phyloP scores from a whole-genome alignment of 2,888 invertebrate genomes.

The Xestia ashworthii region DNA sequence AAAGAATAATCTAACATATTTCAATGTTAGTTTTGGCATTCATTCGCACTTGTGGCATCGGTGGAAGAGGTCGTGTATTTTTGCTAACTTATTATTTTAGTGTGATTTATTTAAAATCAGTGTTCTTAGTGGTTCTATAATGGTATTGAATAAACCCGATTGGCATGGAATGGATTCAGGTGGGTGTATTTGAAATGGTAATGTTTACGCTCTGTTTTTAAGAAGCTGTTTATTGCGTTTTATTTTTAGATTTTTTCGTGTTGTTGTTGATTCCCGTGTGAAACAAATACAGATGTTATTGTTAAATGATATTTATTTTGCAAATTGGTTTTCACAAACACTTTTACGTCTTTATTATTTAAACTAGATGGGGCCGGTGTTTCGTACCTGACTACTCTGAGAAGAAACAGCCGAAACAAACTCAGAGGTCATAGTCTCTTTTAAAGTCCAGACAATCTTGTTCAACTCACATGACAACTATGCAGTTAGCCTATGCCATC shows the following conservation, averaged over 20 bases:
- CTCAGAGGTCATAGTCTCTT: too few species aligned
- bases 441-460: too few species aligned
- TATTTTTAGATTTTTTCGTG: slow-evolving; percentile 21
- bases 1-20: not conserved
- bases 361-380: too few species aligned
- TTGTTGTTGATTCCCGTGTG: not conserved
- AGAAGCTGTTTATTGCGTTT: not conserved
- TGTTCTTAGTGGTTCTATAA: not conserved
- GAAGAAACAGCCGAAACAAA: too few species aligned
- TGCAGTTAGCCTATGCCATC: too few species aligned
- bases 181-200: slow-evolving; percentile 2
- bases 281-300: not conserved
- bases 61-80: not conserved
- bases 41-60: not conserved
- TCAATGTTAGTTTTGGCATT: slow-evolving; percentile 2
- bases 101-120: not conserved
- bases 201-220: not conserved
- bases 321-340: too few species aligned
- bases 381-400: too few species aligned
- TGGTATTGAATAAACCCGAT: slow-evolving; percentile 8
- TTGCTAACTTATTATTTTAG: not conserved
- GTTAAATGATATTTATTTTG: too few species aligned
- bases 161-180: slow-evolving; percentile 5
- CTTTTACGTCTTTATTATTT: too few species aligned
- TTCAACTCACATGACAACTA: too few species aligned